phyloP scores from a whole-genome alignment of 2,113 vertebrate genomes.

The Hypanus sabinus region DNA sequence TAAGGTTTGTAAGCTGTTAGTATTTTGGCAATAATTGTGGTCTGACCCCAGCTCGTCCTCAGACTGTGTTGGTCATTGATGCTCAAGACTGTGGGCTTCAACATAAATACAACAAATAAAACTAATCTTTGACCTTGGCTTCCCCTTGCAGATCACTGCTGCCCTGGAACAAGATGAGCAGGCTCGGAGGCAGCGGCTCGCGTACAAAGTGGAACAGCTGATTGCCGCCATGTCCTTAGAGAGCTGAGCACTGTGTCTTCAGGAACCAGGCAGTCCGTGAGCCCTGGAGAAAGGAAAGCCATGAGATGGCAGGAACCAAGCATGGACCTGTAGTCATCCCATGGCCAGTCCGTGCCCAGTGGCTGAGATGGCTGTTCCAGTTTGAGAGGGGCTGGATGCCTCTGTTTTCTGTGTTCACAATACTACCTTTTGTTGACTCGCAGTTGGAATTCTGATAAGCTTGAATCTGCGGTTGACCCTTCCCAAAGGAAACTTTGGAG shows the following conservation, averaged over 20 bases:
- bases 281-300: not conserved
- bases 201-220: constrained; percentile 92
- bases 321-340: constrained; percentile 8
- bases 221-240: constrained; percentile 89
- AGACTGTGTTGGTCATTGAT: too few relatives aligned
- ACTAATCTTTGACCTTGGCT: not conserved
- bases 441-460: not conserved
- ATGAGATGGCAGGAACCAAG: not conserved
- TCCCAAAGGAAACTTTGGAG: not conserved
- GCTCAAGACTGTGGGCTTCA: too few relatives aligned
- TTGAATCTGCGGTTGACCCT: not conserved
- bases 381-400: not conserved
- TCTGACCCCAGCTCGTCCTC: too few relatives aligned
- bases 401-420: not conserved
- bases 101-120: too few relatives aligned
- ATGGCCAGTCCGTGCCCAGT: not conserved
- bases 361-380: not conserved
- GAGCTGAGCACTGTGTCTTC: constrained; percentile 70
- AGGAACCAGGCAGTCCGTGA: not conserved
- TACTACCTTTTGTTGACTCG: constrained; percentile 6
- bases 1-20: too few relatives aligned
- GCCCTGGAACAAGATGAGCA: constrained; percentile 91
- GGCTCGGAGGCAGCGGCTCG: constrained; percentile 80
- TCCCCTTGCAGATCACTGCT: constrained; percentile 68
- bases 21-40: too few relatives aligned